Percentiles rank a stretch among this genome's conserved stretches.
phyloP scores from a whole-genome alignment of 2,888 invertebrate species.

The Sarcophaga subvicina region DNA sequence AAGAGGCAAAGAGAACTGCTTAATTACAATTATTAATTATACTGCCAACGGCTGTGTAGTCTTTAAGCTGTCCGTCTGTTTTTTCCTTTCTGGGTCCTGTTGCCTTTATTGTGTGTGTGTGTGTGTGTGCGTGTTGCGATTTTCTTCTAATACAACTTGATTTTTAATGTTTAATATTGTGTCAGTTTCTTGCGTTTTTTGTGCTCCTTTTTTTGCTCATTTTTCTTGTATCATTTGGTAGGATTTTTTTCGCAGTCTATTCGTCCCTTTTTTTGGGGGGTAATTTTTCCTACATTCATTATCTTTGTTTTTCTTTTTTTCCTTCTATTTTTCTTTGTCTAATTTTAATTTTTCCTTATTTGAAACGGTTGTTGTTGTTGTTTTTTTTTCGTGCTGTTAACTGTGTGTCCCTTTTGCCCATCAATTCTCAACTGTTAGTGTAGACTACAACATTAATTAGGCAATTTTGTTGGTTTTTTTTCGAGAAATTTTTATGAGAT shows the following conservation, averaged over 20 bases:
- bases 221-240: neutral
- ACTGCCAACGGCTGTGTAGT: constrained; percentile 52
- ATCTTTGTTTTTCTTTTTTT: constrained; percentile 22
- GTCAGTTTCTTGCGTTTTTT: neutral
- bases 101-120: neutral
- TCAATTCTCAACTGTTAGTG: constrained; percentile 44
- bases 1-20: constrained; percentile 44
- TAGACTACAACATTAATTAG: constrained; percentile 63
- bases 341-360: constrained; percentile 26
- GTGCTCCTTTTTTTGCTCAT: neutral
- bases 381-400: constrained; percentile 42
- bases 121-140: constrained; percentile 13
- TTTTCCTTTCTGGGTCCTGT: neutral
- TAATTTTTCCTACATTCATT: constrained; percentile 14
- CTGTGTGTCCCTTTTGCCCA: constrained; percentile 39
- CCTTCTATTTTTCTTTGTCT: neutral
- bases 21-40: constrained; percentile 70
- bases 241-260: neutral
- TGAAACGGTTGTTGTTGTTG: constrained; percentile 21
- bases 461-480: constrained; percentile 26
- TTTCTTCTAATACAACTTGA: constrained; percentile 53
- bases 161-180: constrained; percentile 59
- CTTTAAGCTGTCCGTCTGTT: constrained; percentile 19
- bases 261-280: constrained; percentile 1
- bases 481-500: constrained; percentile 2